Percentiles rank a stretch among this genome's conserved stretches.
phyloP scores from a whole-genome alignment of 2,888 invertebrate genomes.

The Ormia ochracea region DNA sequence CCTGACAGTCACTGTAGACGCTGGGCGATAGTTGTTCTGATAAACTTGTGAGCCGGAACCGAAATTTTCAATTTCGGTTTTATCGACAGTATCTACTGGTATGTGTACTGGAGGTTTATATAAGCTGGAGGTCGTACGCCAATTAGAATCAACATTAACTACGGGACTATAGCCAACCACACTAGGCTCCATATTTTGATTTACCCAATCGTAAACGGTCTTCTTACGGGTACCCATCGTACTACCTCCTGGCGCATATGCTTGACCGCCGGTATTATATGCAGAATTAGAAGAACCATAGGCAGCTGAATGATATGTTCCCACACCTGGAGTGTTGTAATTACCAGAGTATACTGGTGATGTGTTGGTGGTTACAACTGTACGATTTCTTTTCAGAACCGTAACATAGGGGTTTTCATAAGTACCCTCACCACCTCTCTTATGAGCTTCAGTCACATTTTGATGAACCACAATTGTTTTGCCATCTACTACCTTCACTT shows the following conservation, averaged over 20 bases:
- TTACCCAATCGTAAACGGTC: conserved; percentile 70
- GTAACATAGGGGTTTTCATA: conserved; percentile 65
- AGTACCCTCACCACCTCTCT: conserved; percentile 59
- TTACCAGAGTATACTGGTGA: conserved; percentile 54
- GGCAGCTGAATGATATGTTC: too few relatives aligned
- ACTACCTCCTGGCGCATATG: conserved; percentile 43
- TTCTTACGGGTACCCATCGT: conserved; percentile 64
- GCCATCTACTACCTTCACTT: conserved; percentile 74
- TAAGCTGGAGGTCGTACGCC: conserved; percentile 40
- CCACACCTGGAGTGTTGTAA: conserved; percentile 40
- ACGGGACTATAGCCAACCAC: conserved; percentile 73
- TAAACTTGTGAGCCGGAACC: conserved; percentile 54
- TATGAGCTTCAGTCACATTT: conserved; percentile 72
- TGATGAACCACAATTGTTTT: conserved; percentile 74
- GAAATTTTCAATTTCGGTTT: conserved; percentile 60
- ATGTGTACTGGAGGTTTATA: conserved; percentile 64
- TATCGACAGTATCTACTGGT: conserved; percentile 62
- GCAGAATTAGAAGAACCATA: conserved; percentile 40
- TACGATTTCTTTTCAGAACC: conserved; percentile 66
- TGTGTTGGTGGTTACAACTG: conserved; percentile 65
- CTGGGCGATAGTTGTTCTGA: conserved; percentile 49
- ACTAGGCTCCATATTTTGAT: conserved; percentile 68
- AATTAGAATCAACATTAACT: conserved; percentile 66
- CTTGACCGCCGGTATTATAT: conserved; percentile 27
- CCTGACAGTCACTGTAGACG: conserved; percentile 69